Conservation (phyloP, 2,888 invertebrate species). For the Agonopterix heracliana region DNA sequence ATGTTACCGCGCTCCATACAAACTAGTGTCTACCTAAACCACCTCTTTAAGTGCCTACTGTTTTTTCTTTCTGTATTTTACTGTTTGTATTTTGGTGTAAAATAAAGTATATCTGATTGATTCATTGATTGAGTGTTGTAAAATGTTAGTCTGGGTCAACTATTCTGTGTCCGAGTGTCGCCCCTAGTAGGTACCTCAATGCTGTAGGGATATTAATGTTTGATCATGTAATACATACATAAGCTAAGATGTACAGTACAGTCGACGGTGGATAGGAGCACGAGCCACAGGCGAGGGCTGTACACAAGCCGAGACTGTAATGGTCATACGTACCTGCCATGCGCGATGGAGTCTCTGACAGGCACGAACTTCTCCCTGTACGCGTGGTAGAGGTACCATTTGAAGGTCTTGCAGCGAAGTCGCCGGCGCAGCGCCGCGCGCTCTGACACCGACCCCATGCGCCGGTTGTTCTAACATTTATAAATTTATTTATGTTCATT, state of each 20-base stretch:
- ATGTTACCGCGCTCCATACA: neutral
- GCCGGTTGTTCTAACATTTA: slow-evolving; percentile 82
- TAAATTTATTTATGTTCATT: too few species aligned
- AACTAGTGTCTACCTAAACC: too few species aligned
- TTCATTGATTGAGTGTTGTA: too few species aligned
- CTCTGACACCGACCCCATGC: slow-evolving; percentile 39
- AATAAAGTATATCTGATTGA: too few species aligned
- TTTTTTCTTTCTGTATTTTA: too few species aligned
- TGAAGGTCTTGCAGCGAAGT: slow-evolving; percentile 91
- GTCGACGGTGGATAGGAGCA: too few species aligned
- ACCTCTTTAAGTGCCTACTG: too few species aligned
- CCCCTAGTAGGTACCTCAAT: too few species aligned
- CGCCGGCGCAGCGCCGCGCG: slow-evolving; percentile 78
- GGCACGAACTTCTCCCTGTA: slow-evolving; percentile 94
- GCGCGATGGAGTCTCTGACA: slow-evolving; percentile 85
- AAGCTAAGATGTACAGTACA: too few species aligned
- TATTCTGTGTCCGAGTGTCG: too few species aligned
- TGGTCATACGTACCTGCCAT: slow-evolving; percentile 76
- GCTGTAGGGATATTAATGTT: neutral
- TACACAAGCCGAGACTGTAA: neutral
- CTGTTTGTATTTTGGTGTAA: too few species aligned
- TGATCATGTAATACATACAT: neutral
- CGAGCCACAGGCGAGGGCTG: neutral
- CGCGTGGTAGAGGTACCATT: slow-evolving; percentile 93
- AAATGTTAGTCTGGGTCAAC: too few species aligned